phyloP scores from a whole-genome alignment of 2,888 invertebrate genomes.

The Mesoligia furuncula region DNA sequence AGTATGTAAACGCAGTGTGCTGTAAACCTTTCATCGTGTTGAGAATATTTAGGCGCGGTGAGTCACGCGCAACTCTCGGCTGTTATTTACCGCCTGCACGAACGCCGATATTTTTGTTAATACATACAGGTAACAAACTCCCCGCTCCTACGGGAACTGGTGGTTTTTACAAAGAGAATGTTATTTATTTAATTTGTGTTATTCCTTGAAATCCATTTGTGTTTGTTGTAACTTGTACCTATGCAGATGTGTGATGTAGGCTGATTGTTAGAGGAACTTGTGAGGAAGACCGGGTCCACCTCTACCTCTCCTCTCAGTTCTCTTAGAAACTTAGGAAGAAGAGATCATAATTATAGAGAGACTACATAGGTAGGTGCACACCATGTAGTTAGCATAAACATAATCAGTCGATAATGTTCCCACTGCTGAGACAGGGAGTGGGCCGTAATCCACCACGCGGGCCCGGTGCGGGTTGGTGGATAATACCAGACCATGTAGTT shows the following conservation, averaged over 20 bases:
- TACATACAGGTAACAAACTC: constrained; percentile 35
- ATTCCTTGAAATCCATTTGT: constrained; percentile 18
- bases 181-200: constrained; percentile 29
- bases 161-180: constrained; percentile 13
- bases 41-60: constrained; percentile 41
- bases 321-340: neutral
- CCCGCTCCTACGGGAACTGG: neutral
- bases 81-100: constrained; percentile 22
- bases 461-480: too few relatives aligned
- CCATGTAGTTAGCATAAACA: too few relatives aligned
- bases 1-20: constrained; percentile 17
- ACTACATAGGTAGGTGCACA: neutral
- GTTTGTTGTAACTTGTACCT: neutral
- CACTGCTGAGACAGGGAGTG: too few relatives aligned
- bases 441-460: too few relatives aligned
- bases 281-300: neutral
- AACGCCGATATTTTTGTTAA: constrained; percentile 24
- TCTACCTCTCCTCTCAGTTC: neutral
- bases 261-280: neutral
- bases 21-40: constrained; percentile 40
- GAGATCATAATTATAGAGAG: neutral
- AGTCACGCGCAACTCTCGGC: constrained; percentile 33
- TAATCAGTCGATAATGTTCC: too few relatives aligned
- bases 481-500: too few relatives aligned
- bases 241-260: neutral